Conservation (phyloP, 2,888 invertebrate genomes). For the Pantelozetes paolii region DNA sequence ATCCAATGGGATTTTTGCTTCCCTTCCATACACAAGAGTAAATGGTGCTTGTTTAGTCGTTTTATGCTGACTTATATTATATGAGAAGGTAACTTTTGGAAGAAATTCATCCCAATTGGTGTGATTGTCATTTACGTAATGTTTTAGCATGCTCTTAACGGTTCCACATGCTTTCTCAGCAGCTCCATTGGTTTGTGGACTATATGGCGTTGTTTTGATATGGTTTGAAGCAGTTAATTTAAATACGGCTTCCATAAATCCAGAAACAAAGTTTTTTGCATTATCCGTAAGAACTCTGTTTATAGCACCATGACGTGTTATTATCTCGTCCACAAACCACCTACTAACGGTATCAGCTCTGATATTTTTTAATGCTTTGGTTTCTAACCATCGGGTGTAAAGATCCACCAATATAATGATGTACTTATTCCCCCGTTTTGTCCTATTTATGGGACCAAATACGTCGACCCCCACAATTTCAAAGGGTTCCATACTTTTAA, state of each 20-base stretch:
- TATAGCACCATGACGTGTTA: constrained; percentile 24
- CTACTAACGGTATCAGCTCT: constrained; percentile 50
- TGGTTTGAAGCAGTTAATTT: constrained; percentile 22
- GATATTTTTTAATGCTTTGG: constrained; percentile 42
- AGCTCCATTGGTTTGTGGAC: constrained; percentile 39
- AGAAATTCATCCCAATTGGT: constrained; percentile 49
- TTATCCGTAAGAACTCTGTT: constrained; percentile 39
- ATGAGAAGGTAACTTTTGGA: constrained; percentile 47
- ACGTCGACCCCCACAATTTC: background rate
- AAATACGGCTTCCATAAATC: constrained; percentile 25
- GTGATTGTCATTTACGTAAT: constrained; percentile 47
- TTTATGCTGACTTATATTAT: constrained; percentile 44
- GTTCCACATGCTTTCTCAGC: constrained; percentile 38
- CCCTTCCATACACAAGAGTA: constrained; percentile 3
- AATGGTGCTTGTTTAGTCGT: constrained; percentile 28
- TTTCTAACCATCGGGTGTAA: background rate
- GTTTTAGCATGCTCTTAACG: constrained; percentile 44
- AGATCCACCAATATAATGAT: background rate
- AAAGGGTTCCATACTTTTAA: background rate
- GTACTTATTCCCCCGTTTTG: background rate
- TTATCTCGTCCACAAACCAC: constrained; percentile 39
- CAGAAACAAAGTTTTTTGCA: constrained; percentile 18
- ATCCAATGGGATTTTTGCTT: constrained; percentile 45
- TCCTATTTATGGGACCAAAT: background rate
- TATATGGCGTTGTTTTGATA: constrained; percentile 27